Percentiles rank a stretch among this genome's conserved stretches.
These are phyloP conservation scores for Lasioglossum morio DNA, from an alignment of 2,888 invertebrate genomes.

Conservation along the genomic window DNA sequence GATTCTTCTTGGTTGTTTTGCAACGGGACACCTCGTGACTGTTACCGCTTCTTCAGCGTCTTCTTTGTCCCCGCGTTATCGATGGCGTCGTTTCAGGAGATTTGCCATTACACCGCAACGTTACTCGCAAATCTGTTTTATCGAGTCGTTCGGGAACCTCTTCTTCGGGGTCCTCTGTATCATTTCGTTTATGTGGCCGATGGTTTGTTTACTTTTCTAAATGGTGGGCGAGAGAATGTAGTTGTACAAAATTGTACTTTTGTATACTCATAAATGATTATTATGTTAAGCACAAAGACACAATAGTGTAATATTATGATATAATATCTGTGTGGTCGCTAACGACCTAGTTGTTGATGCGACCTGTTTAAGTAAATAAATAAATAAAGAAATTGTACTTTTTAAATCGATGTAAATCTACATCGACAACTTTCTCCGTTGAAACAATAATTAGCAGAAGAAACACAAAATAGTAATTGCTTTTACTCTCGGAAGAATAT, in stretches of 20 bases:
- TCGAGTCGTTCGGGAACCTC: not conserved
- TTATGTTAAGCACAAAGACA: no score
- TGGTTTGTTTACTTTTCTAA: not conserved
- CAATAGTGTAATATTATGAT: no score
- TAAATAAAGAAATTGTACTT: no score
- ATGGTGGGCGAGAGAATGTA: no score
- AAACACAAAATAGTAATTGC: not conserved
- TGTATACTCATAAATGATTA: no score
- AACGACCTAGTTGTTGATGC: no score
- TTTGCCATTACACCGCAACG: not conserved
- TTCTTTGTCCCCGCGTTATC: not conserved
- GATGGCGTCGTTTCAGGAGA: not conserved
- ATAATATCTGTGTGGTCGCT: no score
- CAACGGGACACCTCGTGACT: not conserved
- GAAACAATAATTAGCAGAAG: not conserved
- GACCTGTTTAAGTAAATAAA: no score
- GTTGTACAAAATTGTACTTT: no score
- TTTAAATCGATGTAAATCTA: no score
- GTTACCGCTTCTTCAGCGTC: not conserved
- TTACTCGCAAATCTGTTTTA: slow-evolving; percentile 14
- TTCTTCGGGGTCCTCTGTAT: not conserved
- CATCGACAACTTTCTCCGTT: no score
- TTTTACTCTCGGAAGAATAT: not conserved
- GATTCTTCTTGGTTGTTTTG: not conserved
- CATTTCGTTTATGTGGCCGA: not conserved